Conservation (phyloP, 2,888 invertebrate species). For the Tigriopus californicus region DNA sequence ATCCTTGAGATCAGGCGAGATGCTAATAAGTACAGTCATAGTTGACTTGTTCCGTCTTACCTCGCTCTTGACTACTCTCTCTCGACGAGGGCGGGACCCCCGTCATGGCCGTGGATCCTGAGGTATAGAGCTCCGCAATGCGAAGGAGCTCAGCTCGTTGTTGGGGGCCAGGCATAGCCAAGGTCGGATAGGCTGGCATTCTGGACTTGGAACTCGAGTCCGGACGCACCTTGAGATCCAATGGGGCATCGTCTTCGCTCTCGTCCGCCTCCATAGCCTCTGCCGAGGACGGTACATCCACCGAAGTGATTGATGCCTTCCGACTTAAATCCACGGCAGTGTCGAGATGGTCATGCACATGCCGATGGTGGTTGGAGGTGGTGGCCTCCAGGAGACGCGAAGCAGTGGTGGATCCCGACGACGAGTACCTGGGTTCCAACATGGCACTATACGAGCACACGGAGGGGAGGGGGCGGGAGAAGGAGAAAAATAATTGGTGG, state of each 20-base stretch:
- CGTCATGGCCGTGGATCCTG: background rate
- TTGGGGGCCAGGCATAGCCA: background rate
- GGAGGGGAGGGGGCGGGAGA: too few species aligned
- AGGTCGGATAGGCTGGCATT: too few species aligned
- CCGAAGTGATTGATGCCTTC: background rate
- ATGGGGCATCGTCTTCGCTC: conserved; percentile 6
- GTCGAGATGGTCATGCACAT: background rate
- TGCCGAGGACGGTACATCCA: background rate
- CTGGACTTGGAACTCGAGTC: too few species aligned
- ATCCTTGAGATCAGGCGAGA: background rate
- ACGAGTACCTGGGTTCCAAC: background rate
- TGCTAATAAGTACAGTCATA: background rate
- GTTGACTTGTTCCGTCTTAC: too few species aligned
- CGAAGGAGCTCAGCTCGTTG: conserved; percentile 8
- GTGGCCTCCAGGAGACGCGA: background rate
- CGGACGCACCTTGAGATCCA: conserved; percentile 6
- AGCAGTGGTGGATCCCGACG: background rate
- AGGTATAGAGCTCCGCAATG: background rate
- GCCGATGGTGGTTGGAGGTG: background rate
- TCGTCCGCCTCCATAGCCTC: background rate
- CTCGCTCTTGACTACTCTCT: conserved; percentile 3
- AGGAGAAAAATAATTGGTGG: too few species aligned
- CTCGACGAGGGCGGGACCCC: background rate
- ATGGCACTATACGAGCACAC: background rate
- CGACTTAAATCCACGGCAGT: conserved; percentile 10